Evolutionary conservation across 2,797 vertebrate species (phyloP).

Genomic region (Dendrocincla fuliginosa): DNA sequence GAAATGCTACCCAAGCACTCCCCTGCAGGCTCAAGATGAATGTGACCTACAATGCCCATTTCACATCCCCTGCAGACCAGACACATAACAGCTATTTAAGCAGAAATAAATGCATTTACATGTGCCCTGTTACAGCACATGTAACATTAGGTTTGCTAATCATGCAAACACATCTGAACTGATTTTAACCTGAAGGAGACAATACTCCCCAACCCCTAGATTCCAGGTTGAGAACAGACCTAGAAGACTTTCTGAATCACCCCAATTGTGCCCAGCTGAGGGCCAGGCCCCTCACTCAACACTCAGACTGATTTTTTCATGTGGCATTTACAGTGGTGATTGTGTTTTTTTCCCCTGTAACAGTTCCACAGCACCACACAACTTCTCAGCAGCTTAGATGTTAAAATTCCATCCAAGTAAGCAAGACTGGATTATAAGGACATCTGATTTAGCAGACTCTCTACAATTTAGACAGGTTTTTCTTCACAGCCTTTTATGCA

Average conservation of each 20-base stretch:
- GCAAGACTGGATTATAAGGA: not conserved
- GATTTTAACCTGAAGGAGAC: too few relatives aligned
- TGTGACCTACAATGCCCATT: not conserved
- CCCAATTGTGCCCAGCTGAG: not conserved
- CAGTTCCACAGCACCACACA: not conserved
- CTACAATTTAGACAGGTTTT: not conserved
- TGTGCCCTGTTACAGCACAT: not conserved
- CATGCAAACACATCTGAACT: too few relatives aligned
- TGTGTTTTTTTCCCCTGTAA: accelerated
- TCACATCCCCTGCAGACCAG: not conserved
- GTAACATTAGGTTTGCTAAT: too few relatives aligned
- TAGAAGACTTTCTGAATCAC: not conserved
- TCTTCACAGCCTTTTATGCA: not conserved
- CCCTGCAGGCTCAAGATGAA: not conserved
- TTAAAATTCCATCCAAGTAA: not conserved
- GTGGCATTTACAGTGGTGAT: not conserved
- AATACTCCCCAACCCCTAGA: not conserved
- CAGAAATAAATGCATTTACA: not conserved
- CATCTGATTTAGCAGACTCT: not conserved
- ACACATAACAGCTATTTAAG: not conserved
- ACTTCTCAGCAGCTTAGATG: not conserved
- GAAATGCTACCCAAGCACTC: not conserved
- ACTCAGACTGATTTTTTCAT: not conserved
- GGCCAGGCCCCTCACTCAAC: not conserved
- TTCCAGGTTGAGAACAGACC: not conserved